Conservation (phyloP, 30 jellyfish, hydroid and myxozoan genomes). For the Turritopsis rubra region DNA sequence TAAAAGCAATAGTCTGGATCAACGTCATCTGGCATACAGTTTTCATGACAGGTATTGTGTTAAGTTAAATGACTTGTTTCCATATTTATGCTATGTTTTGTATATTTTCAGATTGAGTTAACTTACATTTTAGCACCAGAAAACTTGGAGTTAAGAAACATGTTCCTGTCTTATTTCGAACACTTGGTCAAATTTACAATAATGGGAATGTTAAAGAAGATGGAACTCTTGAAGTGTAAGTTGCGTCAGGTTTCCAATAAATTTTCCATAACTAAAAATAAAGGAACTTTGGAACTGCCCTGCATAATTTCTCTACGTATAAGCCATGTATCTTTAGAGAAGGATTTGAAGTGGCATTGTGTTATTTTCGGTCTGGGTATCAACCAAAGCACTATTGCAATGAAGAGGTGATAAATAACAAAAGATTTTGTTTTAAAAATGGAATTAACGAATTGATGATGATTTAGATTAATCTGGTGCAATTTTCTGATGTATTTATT, state of each 20-base stretch:
- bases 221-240: constrained; percentile 60
- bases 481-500: no score
- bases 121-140: constrained; percentile 41
- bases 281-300: no score
- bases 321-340: no score
- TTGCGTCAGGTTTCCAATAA: no score
- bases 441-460: no score
- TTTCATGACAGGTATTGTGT: constrained; percentile 65
- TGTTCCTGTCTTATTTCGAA: constrained; percentile 67
- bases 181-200: constrained; percentile 46
- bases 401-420: constrained; percentile 51
- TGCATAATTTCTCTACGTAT: constrained; percentile 26
- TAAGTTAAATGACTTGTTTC: no score
- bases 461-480: no score
- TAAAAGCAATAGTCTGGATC: constrained; percentile 70
- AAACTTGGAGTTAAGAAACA: constrained; percentile 38
- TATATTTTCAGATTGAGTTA: no score
- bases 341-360: constrained; percentile 72
- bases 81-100: no score
- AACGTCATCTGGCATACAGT: constrained; percentile 52
- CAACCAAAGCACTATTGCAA: constrained; percentile 57
- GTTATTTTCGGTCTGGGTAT: constrained; percentile 86
- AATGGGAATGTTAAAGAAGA: constrained; percentile 58
- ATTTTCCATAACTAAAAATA: no score
- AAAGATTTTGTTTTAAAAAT: background rate